These are phyloP conservation scores for Melanotaenia maccullochi DNA, from an alignment of 2,797 vertebrate genomes.

Conservation along the genomic window DNA sequence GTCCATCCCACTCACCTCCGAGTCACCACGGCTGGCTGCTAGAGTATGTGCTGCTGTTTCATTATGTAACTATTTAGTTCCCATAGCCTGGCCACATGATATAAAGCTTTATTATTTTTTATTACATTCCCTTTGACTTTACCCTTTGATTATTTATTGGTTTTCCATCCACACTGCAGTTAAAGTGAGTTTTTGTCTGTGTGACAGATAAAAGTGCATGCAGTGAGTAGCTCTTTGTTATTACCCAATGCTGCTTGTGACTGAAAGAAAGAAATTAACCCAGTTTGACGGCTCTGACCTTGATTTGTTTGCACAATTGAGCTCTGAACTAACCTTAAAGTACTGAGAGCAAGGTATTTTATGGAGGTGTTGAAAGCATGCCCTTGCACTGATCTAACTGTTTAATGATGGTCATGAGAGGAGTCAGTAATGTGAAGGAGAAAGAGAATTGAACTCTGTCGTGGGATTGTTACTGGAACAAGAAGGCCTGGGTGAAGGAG, in stretches of 20 bases:
- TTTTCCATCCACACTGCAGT: neutral
- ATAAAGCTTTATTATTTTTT: conserved; percentile 23
- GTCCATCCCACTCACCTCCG: conserved; percentile 31
- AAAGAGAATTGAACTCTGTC: conserved; percentile 37
- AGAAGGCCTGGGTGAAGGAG: conserved; percentile 47
- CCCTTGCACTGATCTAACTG: neutral
- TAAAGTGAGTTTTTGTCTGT: conserved; percentile 1
- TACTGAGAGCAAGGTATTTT: conserved; percentile 19
- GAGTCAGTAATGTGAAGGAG: conserved; percentile 6
- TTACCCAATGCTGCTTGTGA: conserved; percentile 1
- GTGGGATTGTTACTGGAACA: conserved; percentile 33
- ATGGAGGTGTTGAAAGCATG: conserved; percentile 21
- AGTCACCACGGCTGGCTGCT: conserved; percentile 31
- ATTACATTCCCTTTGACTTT: neutral
- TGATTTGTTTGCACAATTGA: conserved; percentile 38
- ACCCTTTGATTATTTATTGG: conserved; percentile 3
- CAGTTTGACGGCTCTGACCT: conserved; percentile 35
- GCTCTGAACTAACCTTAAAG: neutral
- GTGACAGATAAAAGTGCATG: neutral
- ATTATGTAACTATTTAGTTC: conserved; percentile 56
- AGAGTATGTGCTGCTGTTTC: conserved; percentile 33
- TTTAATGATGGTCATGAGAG: conserved; percentile 17
- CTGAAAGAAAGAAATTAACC: conserved; percentile 8
- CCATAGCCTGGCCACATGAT: conserved; percentile 43
- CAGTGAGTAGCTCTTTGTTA: neutral